Conservation (phyloP, 2,888 invertebrate species). For the Xestia rhomboidea region DNA sequence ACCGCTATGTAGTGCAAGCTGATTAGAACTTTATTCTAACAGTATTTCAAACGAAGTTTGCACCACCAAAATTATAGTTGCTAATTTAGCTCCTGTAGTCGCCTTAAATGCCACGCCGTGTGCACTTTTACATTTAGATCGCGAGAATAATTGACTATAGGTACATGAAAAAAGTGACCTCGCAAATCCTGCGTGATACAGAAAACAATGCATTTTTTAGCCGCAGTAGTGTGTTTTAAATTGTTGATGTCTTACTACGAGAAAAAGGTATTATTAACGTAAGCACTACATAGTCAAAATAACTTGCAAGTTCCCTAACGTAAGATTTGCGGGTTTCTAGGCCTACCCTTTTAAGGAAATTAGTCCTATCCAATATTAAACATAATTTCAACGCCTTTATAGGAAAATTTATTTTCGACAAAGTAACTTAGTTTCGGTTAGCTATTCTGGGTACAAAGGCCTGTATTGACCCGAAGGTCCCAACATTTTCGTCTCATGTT, state of each 20-base stretch:
- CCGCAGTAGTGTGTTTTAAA: not conserved
- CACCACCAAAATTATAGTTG: no score
- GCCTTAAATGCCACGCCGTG: not conserved
- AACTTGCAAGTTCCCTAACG: not conserved
- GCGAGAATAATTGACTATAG: not conserved
- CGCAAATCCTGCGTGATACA: not conserved
- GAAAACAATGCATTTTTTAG: not conserved
- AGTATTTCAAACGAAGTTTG: no score
- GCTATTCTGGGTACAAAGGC: slow-evolving; percentile 16
- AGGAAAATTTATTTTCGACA: slow-evolving; percentile 8
- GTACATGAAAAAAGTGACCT: not conserved
- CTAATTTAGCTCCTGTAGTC: no score
- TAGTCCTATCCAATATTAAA: slow-evolving; percentile 20
- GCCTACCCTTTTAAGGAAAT: slow-evolving; percentile 19
- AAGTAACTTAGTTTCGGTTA: slow-evolving; percentile 29
- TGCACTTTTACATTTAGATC: not conserved
- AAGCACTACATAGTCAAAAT: not conserved
- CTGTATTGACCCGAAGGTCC: slow-evolving; percentile 44
- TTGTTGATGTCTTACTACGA: not conserved
- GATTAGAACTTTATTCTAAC: no score
- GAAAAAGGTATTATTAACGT: not conserved
- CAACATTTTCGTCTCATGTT: slow-evolving; percentile 32
- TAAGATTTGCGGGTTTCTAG: not conserved
- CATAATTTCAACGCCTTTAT: slow-evolving; percentile 5
- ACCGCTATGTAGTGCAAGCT: no score